Percentiles rank a stretch among this genome's conserved stretches.
phyloP scores from a whole-genome alignment of 64 coral and sea anemone genomes.

The Porites australiensis region DNA sequence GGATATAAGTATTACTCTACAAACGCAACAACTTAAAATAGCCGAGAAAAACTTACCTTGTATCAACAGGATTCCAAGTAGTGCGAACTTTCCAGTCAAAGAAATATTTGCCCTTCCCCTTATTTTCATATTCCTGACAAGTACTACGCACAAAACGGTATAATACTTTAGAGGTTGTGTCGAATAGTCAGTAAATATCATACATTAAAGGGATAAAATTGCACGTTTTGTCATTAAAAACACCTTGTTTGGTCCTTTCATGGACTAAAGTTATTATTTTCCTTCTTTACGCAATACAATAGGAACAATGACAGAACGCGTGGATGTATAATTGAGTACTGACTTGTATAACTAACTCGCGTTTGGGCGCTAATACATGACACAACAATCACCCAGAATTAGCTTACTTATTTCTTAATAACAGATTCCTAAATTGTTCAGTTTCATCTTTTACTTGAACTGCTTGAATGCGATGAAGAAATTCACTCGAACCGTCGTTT shows the following conservation, averaged over 20 bases:
- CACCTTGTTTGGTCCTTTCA: background rate
- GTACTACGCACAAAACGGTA: no score
- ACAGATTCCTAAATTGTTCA: no score
- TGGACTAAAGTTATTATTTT: background rate
- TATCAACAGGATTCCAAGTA: background rate
- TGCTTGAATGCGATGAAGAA: no score
- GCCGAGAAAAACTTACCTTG: background rate
- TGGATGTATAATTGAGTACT: background rate
- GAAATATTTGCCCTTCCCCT: background rate
- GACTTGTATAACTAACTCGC: background rate
- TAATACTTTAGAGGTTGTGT: no score
- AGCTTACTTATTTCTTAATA: no score
- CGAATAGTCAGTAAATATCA: no score
- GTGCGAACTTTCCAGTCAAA: background rate
- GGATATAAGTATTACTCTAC: background rate
- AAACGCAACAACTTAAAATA: background rate
- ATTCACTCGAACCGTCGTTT: no score
- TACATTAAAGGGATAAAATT: background rate
- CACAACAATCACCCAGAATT: no score
- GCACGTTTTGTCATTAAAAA: constrained; percentile 10
- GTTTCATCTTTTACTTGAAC: no score
- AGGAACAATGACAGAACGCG: background rate
- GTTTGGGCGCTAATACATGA: background rate
- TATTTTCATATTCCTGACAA: background rate
- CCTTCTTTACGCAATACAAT: background rate